These are phyloP conservation scores for Pangasius sanitwongsei DNA, from an alignment of 2,797 vertebrate species.

Conservation along the genomic window DNA sequence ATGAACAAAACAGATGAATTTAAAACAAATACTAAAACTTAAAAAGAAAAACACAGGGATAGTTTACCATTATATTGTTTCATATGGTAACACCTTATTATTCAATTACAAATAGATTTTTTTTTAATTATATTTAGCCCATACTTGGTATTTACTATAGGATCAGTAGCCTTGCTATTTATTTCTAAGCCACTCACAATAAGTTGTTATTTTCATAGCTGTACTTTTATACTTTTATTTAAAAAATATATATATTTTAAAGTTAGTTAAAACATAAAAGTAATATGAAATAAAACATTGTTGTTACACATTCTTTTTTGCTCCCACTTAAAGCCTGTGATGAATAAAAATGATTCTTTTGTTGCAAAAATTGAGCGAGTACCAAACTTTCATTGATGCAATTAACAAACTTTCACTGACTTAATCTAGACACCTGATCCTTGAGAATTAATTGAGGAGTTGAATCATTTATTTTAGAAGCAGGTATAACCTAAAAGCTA, in stretches of 20 bases:
- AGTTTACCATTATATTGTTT: not conserved
- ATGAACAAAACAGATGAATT: not conserved
- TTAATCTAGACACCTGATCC: not conserved
- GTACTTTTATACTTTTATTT: not conserved
- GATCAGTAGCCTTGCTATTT: not conserved
- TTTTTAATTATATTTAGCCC: not conserved
- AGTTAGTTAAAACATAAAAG: not conserved
- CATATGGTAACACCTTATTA: not conserved
- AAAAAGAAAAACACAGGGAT: not conserved
- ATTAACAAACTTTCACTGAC: not conserved
- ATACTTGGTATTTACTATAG: not conserved
- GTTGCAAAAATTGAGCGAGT: not conserved
- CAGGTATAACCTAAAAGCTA: not conserved
- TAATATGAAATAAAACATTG: not conserved
- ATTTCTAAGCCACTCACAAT: not conserved
- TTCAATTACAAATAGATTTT: not conserved
- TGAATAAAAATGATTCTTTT: not conserved
- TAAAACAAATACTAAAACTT: not conserved
- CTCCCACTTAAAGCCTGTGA: too few relatives aligned
- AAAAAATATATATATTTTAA: not conserved
- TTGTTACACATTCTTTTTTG: not conserved
- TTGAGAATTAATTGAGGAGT: not conserved
- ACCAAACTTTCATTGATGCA: not conserved
- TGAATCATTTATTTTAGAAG: not conserved
- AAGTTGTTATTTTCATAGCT: not conserved